Evolutionary conservation across 2,797 vertebrate species (phyloP).

Genomic region (Chelmon rostratus): DNA sequence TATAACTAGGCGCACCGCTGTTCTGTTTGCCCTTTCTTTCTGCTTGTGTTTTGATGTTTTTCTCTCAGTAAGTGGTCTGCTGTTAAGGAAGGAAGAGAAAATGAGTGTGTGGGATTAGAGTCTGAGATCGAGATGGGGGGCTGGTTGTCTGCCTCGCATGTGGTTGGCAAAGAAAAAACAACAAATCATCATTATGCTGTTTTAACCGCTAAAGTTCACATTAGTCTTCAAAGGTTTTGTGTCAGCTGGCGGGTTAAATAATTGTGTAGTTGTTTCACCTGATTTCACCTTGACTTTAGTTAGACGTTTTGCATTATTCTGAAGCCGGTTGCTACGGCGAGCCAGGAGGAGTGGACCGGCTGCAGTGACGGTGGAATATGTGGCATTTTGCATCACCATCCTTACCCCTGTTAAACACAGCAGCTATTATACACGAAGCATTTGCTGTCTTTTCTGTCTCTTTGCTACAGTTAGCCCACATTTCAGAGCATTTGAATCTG

Average conservation of each 20-base stretch:
- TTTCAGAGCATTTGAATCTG: not conserved
- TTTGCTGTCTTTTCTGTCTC: not conserved
- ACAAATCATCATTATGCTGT: no score
- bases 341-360: not conserved
- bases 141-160: not conserved
- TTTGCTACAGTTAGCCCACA: not conserved
- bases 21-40: not conserved
- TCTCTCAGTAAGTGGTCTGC: not conserved
- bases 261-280: conserved; percentile 23
- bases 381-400: not conserved
- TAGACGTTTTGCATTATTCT: conserved; percentile 17
- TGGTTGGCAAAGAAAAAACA: conserved; percentile 3
- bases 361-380: not conserved
- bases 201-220: no score
- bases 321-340: not conserved
- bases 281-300: conserved; percentile 1
- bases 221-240: not conserved
- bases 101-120: not conserved
- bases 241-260: not conserved
- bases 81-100: not conserved
- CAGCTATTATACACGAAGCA: not conserved
- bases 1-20: not conserved
- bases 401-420: not conserved
- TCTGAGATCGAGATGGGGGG: not conserved
- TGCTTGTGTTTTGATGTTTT: not conserved